Evolutionary conservation across 1,140 invertebrate genomes (phyloP), one percentile per base, ranked within the genome.

Genomic region (Orius insidiosus): DNA sequence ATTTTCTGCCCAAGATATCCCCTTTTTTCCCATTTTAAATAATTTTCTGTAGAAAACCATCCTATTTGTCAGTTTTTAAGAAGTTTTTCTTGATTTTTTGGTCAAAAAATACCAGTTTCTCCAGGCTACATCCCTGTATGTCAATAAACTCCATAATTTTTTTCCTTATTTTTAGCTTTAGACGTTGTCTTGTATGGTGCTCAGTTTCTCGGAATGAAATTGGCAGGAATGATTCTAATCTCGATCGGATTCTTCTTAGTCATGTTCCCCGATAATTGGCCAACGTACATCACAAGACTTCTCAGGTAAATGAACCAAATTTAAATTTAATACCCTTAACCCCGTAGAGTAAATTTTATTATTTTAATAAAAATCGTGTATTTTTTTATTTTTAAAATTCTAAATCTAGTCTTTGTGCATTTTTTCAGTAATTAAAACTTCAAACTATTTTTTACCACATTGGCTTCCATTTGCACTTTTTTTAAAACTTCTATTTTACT

Each of bases 181-280:
- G 88, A 94, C 63, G 76, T 85, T 46, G 74, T 85, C 40, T 66
- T 89, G 51, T 89, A 92, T 59, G 75, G 75, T 43, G 80, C 79
- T 1, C 70, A 78, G 52, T 94, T 94, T 62, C 76, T 82, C 55
- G 88, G 86, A 11, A 95, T 94, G 89, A 90, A 93, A 66, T 64
- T 94, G 51, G 84, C 86, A 15, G 89, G 89, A 44, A 84, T 93
- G 56, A 80, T 93, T 47, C 66, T 93, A 9, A 90, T 93, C 55
- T 74, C 80, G 3, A 81, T 88, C 44, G 86, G 87, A 42, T 92
- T 93, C 66, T 85, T 88, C 58, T 70, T 94, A 30, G 87, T 93
- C 41, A 85, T 94, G 75, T 85, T 95, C 55, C 90, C 89, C 2
- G 83, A 89, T 60, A 89, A 93, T 64, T 95, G 89, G 89, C 86